These are phyloP conservation scores for Drosophila willistoni DNA, from an alignment of 1,140 invertebrate species.

Conservation along the genomic window DNA sequence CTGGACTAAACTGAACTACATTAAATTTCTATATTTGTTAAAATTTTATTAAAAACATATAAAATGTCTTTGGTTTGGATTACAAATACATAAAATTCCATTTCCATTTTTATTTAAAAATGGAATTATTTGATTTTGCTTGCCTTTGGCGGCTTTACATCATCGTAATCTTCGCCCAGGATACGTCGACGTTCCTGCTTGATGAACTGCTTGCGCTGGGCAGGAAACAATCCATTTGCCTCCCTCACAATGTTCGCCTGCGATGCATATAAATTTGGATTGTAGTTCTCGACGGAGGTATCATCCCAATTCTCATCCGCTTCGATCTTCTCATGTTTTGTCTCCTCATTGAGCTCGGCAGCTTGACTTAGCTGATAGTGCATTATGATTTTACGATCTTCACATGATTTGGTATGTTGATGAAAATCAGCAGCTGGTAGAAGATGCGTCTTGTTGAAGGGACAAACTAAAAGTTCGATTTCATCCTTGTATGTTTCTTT, in stretches of 20 bases:
- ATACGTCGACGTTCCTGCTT: conserved; percentile 56
- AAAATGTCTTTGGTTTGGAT: no score
- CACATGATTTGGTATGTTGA: conserved; percentile 52
- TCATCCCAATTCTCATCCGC: conserved; percentile 71
- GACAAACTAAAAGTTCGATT: conserved; percentile 57
- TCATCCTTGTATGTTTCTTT: conserved; percentile 56
- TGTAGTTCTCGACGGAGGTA: conserved; percentile 44
- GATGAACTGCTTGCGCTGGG: conserved; percentile 62
- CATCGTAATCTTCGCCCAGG: conserved; percentile 32
- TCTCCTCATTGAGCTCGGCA: conserved; percentile 45
- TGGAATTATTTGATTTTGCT: neutral
- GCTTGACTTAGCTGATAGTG: conserved; percentile 54
- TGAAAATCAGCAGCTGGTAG: conserved; percentile 59
- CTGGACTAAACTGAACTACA: no score
- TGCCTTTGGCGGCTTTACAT: conserved; percentile 3
- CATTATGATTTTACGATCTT: conserved; percentile 67
- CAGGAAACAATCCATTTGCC: conserved; percentile 53
- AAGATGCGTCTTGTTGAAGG: conserved; percentile 62
- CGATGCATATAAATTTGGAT: conserved; percentile 57
- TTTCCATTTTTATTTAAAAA: no score
- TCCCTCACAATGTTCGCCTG: conserved; percentile 55
- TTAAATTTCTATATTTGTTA: no score
- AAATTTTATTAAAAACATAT: no score
- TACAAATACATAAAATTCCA: no score
- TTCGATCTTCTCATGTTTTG: conserved; percentile 55